Evolutionary conservation across 2,888 invertebrate species (phyloP), one percentile per base, ranked within the genome.

Genomic region (Drosophila incognita): DNA sequence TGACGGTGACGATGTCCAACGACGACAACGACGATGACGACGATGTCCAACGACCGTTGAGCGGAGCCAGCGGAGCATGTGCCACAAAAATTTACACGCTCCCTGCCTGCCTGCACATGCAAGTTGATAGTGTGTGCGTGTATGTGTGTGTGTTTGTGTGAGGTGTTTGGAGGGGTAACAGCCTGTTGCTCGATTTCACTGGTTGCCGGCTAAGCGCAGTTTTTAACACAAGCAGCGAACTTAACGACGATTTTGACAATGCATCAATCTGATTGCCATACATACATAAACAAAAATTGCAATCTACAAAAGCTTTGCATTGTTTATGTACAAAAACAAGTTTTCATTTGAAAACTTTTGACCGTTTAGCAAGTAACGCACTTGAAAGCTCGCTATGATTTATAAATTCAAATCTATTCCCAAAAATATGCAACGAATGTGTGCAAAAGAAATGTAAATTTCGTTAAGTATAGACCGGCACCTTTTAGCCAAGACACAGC

Each of bases 1-100:
- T 52, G 65, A 65, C 35, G 46, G 48, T 53, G 72, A 54, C 75
- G 69, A 75, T 67, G 72, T 74, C 72, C 72, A 68, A 33, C 18
- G 13, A 33, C 33, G 52, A 35, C 36, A 51, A 65, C 29, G 52
- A 62, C 42, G 67, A 63, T 36, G 42, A 56, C 57, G 71, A 52
- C 76, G 67, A 66, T 59, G 72, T 74, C 72, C 72, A 66, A 74
- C 67, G 54, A 59, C 65, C 57, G 40, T 11, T 31, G 53, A 57
- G 74, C 67, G 33, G 38, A 58, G 59, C 36, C 51, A 76, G 53
- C 48, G 59, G 78, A 74, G 78, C 78, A 74, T 74, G 74, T 71
- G 64, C 72, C 57, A 77, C 71, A 58, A 71, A 69, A 75, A 77
- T 62, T 38, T 71, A 54, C 58, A 62, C 48, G 48, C 77, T 70